phyloP scores from a whole-genome alignment of 2,113 vertebrate species.

The Tachysurus fulvidraco region DNA sequence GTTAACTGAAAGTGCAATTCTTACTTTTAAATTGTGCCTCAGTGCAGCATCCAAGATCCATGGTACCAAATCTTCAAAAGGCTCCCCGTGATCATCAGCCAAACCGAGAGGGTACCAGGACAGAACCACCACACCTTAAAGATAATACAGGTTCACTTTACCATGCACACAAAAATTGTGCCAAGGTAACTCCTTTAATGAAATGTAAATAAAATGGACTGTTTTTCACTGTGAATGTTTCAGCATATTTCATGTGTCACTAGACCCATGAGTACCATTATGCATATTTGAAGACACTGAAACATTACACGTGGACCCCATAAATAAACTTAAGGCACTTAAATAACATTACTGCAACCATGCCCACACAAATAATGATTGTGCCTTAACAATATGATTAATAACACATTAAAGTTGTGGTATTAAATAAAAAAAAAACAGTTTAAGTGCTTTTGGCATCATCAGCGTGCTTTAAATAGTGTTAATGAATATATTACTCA shows the following conservation, averaged over 20 bases:
- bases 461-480: not conserved
- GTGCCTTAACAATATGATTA: not conserved
- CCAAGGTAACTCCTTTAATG: not conserved
- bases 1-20: not conserved
- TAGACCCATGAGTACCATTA: not conserved
- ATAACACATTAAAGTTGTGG: not conserved
- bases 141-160: conserved; percentile 6
- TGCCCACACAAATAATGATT: not conserved
- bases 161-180: not conserved
- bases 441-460: not conserved
- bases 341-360: not conserved
- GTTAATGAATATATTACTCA: not conserved
- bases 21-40: conserved; percentile 85
- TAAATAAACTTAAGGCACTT: conserved; percentile 6
- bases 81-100: conserved; percentile 83
- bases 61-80: conserved; percentile 83
- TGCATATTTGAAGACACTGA: not conserved
- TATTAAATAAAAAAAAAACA: not conserved
- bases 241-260: not conserved
- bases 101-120: conserved; percentile 87
- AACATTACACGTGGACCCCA: conserved; percentile 11
- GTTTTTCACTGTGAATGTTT: not conserved
- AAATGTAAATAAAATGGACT: not conserved
- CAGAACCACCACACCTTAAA: conserved; percentile 82
- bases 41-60: conserved; percentile 82